Conservation (phyloP, 2,797 vertebrate genomes). For the Sus cebifrons region DNA sequence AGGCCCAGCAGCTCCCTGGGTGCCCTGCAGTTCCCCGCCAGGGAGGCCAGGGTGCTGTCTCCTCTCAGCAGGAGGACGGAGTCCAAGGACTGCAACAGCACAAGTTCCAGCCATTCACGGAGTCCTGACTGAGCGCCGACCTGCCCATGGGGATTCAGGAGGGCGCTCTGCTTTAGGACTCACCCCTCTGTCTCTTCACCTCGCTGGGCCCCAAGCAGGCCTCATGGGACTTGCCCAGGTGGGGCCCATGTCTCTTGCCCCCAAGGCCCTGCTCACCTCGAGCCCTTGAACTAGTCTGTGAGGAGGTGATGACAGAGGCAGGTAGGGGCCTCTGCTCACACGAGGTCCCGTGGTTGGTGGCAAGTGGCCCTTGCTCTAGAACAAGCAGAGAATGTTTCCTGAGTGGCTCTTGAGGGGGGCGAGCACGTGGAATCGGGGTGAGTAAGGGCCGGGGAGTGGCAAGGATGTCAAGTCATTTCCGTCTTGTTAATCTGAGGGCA, state of each 20-base stretch:
- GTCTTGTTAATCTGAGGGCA: not conserved
- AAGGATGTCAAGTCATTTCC: not conserved
- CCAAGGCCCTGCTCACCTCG: not conserved
- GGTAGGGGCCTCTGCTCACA: not conserved
- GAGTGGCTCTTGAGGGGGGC: not conserved
- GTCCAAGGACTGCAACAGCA: not conserved
- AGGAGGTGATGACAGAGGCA: not conserved
- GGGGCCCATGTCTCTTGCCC: not conserved
- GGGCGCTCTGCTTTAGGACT: not conserved
- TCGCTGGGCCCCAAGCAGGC: not conserved
- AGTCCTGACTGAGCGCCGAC: not conserved
- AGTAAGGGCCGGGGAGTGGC: not conserved
- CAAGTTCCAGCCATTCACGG: not conserved
- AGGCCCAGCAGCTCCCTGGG: fast-evolving
- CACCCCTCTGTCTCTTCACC: not conserved
- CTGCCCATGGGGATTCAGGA: not conserved
- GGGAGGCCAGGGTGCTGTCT: not conserved
- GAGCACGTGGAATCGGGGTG: not conserved
- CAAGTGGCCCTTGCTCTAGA: not conserved
- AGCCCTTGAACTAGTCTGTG: not conserved
- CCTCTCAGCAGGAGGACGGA: not conserved
- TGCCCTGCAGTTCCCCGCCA: too few relatives aligned
- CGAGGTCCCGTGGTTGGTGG: fast-evolving
- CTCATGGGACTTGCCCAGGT: not conserved
- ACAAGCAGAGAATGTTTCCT: not conserved